Conservation (phyloP, 2,797 vertebrate genomes). For the Chromobotia macracanthus region DNA sequence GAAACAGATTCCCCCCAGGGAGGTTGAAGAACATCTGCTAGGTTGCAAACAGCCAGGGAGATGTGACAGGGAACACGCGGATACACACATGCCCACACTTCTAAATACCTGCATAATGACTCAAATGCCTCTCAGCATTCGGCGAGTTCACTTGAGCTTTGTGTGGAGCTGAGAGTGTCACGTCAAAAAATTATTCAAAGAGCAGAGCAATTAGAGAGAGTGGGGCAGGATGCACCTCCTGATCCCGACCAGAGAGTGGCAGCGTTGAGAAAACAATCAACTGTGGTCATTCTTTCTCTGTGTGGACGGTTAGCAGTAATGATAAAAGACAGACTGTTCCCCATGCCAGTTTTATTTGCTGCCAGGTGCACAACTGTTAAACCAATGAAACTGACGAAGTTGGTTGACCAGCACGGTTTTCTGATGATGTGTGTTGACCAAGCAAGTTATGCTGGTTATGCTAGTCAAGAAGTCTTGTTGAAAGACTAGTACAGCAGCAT, state of each 20-base stretch:
- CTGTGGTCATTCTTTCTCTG: background rate
- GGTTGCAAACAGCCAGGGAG: constrained; percentile 67
- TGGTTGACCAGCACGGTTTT: background rate
- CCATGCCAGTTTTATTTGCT: too few species aligned
- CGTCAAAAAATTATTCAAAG: constrained; percentile 63
- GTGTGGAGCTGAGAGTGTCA: constrained; percentile 45
- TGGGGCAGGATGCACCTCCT: constrained; percentile 54
- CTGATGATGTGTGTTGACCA: background rate
- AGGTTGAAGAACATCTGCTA: constrained; percentile 75
- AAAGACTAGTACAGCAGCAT: background rate
- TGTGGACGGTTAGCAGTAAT: background rate
- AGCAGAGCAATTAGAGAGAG: constrained; percentile 38
- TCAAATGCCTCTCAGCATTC: constrained; percentile 49
- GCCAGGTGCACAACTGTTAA: too few species aligned
- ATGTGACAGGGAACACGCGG: constrained; percentile 32
- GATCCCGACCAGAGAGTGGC: constrained; percentile 68
- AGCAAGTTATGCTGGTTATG: background rate
- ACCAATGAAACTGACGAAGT: background rate
- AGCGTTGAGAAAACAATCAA: constrained; percentile 59
- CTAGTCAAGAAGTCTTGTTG: background rate
- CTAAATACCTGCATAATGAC: constrained; percentile 20
- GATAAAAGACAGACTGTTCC: too few species aligned
- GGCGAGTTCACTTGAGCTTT: constrained; percentile 47
- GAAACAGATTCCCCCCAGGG: constrained; percentile 70
- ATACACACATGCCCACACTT: constrained; percentile 40